Evolutionary conservation across 2,113 vertebrate species (phyloP), one percentile per base, ranked within the genome.

Genomic region (Thryonomys swinderianus): DNA sequence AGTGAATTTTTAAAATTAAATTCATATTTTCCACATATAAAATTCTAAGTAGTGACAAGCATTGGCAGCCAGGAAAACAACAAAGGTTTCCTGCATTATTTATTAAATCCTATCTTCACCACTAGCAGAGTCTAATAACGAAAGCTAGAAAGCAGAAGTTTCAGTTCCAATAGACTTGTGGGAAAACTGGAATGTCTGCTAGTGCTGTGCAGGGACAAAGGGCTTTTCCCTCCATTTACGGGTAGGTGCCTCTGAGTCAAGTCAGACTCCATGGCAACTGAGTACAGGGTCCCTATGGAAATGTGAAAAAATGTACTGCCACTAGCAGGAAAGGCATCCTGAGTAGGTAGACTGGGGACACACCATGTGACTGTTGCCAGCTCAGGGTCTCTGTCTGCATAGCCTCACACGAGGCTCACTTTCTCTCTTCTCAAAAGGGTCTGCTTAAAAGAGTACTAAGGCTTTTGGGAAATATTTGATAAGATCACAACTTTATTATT

Each of bases 261-360:
- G 74, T 30, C 20, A 2, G 90, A 87, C 48, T 87, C 96, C 96
- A 97, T 97, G 91, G 96, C 94, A 97, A 97, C 97, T 32, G 85
- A 95, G 85, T 71, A 83, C 84, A 76, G 78, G 45, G 69, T 97
- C 89, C 93, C 97, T 92, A 97, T 96, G 96, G 96, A 97, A 98
- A 97, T 96, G 45, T 9, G 91, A 93, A 96, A 97, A 97, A 94
- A 93, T 94, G 20, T 66, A 80, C 25, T 25, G 82, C 73, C 27
- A 17, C 40, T 89, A 40, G 67, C 79, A 73, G 83, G 84, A 93
- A 88, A 92, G 92, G 88, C 82, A 89, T 59, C 34, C 34, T 30
- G 91, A 87, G 86, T 89, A 76, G 73, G 45, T 95, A 34, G 48
- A 89, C 64, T 76, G 30, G 74, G 40, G 55, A 85, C 64, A 48